Evolutionary conservation across 2,113 vertebrate genomes (phyloP).

Genomic region (Alligator sinensis): DNA sequence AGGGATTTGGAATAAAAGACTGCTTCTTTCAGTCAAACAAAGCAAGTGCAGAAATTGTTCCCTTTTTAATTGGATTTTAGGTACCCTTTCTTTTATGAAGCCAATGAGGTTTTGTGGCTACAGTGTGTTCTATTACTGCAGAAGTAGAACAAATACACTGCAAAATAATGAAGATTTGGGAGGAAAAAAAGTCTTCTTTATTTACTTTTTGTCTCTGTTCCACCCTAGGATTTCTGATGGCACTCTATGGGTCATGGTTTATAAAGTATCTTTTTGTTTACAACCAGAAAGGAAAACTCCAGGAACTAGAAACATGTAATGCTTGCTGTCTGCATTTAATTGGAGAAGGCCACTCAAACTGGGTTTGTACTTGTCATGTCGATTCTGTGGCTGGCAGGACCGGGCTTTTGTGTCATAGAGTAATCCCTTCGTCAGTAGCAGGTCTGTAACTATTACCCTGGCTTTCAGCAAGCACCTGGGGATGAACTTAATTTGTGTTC

Average conservation of each 20-base stretch:
- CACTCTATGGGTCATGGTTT: not conserved
- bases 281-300: not conserved
- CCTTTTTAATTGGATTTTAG: constrained; percentile 28
- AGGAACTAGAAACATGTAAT: not conserved
- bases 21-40: not conserved
- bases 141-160: not conserved
- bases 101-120: not conserved
- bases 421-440: not conserved
- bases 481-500: not conserved
- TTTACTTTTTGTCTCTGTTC: not conserved
- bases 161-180: not conserved
- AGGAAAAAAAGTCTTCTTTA: not conserved
- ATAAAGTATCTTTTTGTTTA: not conserved
- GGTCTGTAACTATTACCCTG: not conserved
- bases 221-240: not conserved
- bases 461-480: not conserved
- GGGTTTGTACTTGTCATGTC: not conserved
- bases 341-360: not conserved
- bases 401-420: not conserved
- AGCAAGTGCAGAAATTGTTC: not conserved
- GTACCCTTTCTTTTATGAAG: not conserved
- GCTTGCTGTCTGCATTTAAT: not conserved
- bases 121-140: not conserved
- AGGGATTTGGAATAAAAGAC: constrained; percentile 10
- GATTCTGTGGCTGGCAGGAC: not conserved